Base-by-base conservation (phyloP, 2,888 invertebrate genomes). In the Lepidochitona cinerea region DNA sequence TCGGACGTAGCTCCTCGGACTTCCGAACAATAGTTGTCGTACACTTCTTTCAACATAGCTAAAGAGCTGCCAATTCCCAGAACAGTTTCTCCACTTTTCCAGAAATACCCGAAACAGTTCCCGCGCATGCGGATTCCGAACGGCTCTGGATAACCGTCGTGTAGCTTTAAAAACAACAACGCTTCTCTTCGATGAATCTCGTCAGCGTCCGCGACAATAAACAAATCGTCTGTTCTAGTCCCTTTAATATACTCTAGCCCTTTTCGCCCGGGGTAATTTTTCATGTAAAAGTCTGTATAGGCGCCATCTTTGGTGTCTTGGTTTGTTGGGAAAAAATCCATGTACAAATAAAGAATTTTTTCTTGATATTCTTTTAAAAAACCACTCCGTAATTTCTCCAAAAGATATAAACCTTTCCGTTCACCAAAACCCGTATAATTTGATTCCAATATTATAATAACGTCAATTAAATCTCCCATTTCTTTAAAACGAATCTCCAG, bases 71-170 rank as follows among this genome's bases (percentile, higher is more conserved):
- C 66, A 5, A 66, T n/a, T 3, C 35, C 37, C 4, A 66, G 35
- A 14, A 35, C 9, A 36, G 9, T 66, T 14, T 35, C 66, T 1
- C 36, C 36, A 9, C 14, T 32, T 12, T 26, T 92, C 94, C 94
- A 94, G 84, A 93, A 94, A 85, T 94, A 94, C 18, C 94, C 94
- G 84, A 93, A 94, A 0, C 94, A 93, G 4, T 93, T 93, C 93
- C 94, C 94, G 78, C 93, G 92, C 52, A 94, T 87, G 59, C 94
- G 91, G 81, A 94, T 93, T 52, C 91, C 91, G 32, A 93, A 91
- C 0, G 93, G 93, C 83, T 93, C 92, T 0, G 93, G 93, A 92
- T 93, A 93, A 67, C 93, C 93, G 78, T 94, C 92, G 87, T 94
- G 94, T 72, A 93, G 92, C 89, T 94, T 94, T 49, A 94, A 91